A percentile compares a stretch with the other conserved stretches of the same genome.
These are phyloP conservation scores for Microctonus brassicae DNA, from an alignment of 2,888 invertebrate species.

Conservation along the genomic window DNA sequence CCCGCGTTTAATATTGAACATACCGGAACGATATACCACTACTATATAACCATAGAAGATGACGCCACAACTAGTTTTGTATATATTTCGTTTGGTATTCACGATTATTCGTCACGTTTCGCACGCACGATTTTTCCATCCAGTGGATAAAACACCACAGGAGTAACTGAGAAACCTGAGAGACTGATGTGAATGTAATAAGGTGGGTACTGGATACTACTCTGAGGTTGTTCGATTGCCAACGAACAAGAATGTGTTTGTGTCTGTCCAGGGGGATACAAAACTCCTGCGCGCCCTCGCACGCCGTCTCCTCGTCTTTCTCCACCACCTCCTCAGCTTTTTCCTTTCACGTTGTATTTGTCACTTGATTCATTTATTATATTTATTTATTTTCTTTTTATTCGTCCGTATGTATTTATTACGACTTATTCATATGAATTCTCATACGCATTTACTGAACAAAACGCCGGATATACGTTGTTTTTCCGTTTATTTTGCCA, in stretches of 20 bases:
- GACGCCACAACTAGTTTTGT: not conserved
- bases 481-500: not conserved
- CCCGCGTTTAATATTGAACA: not conserved
- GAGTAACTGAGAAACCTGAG: not conserved
- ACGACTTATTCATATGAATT: too few species aligned
- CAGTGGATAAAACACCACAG: not conserved
- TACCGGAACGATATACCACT: not conserved
- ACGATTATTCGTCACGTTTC: not conserved
- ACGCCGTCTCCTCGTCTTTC: slow-evolving; percentile 21
- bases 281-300: slow-evolving; percentile 36
- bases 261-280: slow-evolving; percentile 25
- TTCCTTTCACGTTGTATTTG: not conserved
- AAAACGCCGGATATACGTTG: not conserved
- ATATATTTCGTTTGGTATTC: not conserved
- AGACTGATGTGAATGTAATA: too few species aligned
- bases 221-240: slow-evolving; percentile 30
- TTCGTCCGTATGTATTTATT: slow-evolving; percentile 30
- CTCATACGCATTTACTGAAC: not conserved
- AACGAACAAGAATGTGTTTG: slow-evolving; percentile 24
- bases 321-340: not conserved
- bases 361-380: too few species aligned
- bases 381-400: too few species aligned
- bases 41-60: not conserved
- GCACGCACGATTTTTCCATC: slow-evolving; percentile 10
- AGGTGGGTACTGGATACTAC: too few species aligned